Percentiles rank a stretch among this genome's conserved stretches.
phyloP scores from a whole-genome alignment of 2,888 invertebrate genomes.

The Eledona agricola region DNA sequence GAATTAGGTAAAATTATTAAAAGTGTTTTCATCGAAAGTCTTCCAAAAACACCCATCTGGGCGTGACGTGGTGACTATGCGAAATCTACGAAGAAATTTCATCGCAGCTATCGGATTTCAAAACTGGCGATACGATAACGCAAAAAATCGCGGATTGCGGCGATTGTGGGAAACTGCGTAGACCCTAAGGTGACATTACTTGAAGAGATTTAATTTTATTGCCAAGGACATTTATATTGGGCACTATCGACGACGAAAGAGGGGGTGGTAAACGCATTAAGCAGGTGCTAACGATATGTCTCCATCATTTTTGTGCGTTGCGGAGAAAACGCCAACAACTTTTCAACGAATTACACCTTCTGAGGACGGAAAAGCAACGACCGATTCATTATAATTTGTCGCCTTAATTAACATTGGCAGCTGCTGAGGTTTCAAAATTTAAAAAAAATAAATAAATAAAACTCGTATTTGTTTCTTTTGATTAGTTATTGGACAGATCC shows the following conservation, averaged over 20 bases:
- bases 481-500: too few relatives aligned
- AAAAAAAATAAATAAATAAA: too few relatives aligned
- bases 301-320: constrained; percentile 19
- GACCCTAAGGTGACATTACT: constrained; percentile 34
- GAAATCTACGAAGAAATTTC: too few relatives aligned
- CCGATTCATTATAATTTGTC: constrained; percentile 1
- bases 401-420: too few relatives aligned
- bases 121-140: constrained; percentile 3
- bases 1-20: too few relatives aligned
- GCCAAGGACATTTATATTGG: constrained; percentile 40
- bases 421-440: too few relatives aligned
- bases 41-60: too few relatives aligned
- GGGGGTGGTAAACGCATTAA: constrained; percentile 32
- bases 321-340: constrained; percentile 22
- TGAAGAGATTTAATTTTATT: constrained; percentile 40
- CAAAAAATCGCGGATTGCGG: constrained; percentile 10
- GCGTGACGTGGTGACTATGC: too few relatives aligned
- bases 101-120: too few relatives aligned
- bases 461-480: too few relatives aligned
- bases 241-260: constrained; percentile 6
- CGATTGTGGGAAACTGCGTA: constrained; percentile 41
- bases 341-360: constrained; percentile 13
- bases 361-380: too few relatives aligned
- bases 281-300: constrained; percentile 35
- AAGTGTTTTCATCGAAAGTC: too few relatives aligned